These are phyloP conservation scores for Aplidium turbinatum DNA, from an alignment of 23 tunicate species.

Conservation along the genomic window DNA sequence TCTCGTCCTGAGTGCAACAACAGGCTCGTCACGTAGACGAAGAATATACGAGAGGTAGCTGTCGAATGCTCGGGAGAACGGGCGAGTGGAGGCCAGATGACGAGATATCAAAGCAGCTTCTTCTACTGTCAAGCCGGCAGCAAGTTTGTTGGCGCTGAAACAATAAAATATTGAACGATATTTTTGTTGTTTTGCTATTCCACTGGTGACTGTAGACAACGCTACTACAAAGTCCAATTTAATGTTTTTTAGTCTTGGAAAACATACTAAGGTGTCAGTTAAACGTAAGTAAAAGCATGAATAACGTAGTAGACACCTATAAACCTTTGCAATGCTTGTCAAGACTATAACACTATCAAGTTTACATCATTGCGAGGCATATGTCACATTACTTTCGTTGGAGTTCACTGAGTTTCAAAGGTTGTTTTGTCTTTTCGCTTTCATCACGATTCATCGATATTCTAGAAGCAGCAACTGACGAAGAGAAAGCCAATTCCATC, in stretches of 20 bases:
- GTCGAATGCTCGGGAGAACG: slow-evolving; percentile 86
- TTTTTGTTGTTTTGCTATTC: too few relatives aligned
- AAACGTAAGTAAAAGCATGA: too few relatives aligned
- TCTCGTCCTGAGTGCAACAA: slow-evolving; percentile 90
- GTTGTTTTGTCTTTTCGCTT: slow-evolving; percentile 22
- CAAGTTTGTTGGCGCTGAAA: slow-evolving; percentile 56
- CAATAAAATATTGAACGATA: too few relatives aligned
- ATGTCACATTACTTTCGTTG: slow-evolving; percentile 41
- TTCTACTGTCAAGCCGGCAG: slow-evolving; percentile 74
- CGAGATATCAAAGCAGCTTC: slow-evolving; percentile 79
- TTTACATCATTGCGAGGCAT: too few relatives aligned
- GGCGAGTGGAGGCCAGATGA: slow-evolving; percentile 81
- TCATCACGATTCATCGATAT: not conserved
- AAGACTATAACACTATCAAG: too few relatives aligned
- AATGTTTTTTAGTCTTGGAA: too few relatives aligned
- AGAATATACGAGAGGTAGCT: slow-evolving; percentile 87
- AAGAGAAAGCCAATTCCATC: slow-evolving; percentile 38
- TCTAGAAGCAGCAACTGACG: slow-evolving; percentile 41
- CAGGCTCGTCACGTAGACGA: slow-evolving; percentile 76
- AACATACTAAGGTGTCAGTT: too few relatives aligned
- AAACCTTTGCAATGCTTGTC: too few relatives aligned
- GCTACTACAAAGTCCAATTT: too few relatives aligned
- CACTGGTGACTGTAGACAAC: too few relatives aligned
- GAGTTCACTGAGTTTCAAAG: slow-evolving; percentile 1
- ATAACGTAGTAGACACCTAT: too few relatives aligned